Conservation (phyloP, 2,888 invertebrate genomes). For the Eristalis pertinax region DNA sequence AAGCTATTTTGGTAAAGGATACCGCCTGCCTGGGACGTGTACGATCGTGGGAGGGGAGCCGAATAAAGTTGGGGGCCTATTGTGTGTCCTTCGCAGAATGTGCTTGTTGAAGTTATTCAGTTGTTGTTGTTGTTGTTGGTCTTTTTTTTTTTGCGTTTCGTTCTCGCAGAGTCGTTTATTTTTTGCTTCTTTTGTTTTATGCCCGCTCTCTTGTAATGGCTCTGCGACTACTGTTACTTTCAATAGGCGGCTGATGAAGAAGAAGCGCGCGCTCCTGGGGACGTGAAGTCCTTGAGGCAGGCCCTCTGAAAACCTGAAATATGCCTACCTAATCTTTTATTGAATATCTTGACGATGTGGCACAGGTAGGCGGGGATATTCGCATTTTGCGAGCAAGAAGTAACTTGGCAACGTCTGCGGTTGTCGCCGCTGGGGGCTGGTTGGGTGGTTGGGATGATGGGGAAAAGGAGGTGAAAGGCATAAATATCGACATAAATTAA, state of each 20-base stretch:
- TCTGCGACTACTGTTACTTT: slow-evolving; percentile 13
- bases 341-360: slow-evolving; percentile 36
- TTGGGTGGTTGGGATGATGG: too few relatives aligned
- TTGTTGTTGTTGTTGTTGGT: background rate
- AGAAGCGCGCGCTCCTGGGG: background rate
- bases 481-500: slow-evolving; percentile 48
- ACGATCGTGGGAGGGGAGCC: background rate
- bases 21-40: background rate
- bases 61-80: background rate
- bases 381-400: slow-evolving; percentile 1
- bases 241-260: background rate
- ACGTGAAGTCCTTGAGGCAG: background rate
- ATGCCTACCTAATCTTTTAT: slow-evolving; percentile 46
- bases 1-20: background rate
- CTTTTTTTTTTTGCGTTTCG: background rate
- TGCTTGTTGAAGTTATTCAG: background rate
- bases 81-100: background rate
- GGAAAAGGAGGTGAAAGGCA: background rate
- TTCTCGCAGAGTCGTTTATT: background rate
- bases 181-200: background rate
- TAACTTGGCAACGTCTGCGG: slow-evolving; percentile 17
- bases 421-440: background rate
- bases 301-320: slow-evolving; percentile 4
- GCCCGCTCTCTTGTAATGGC: background rate
- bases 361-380: slow-evolving; percentile 6